Evolutionary conservation across 2,113 vertebrate species (phyloP).

Genomic region (Antidorcas marsupialis): DNA sequence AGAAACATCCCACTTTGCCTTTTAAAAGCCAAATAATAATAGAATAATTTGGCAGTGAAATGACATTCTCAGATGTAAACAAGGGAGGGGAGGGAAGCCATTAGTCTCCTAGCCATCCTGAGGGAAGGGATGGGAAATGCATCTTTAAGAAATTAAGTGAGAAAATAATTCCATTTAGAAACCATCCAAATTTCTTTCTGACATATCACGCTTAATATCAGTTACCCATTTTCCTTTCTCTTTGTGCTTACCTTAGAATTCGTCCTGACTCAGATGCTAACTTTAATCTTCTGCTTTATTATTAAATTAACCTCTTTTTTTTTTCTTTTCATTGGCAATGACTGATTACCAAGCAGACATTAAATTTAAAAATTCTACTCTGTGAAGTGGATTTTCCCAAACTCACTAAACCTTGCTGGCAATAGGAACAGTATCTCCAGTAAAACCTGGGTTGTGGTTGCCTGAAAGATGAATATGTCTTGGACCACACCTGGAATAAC

Average conservation of each 20-base stretch:
- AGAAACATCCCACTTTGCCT: neutral
- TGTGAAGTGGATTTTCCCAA: conserved; percentile 43
- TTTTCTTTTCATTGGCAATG: conserved; percentile 37
- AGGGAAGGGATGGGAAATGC: neutral
- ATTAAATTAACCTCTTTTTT: neutral
- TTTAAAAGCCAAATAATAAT: conserved; percentile 19
- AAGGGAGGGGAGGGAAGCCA: neutral
- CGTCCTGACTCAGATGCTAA: neutral
- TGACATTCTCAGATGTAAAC: conserved; percentile 24
- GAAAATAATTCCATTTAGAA: conserved; percentile 37
- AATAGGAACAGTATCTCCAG: neutral
- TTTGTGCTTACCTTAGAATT: neutral
- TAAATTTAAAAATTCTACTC: conserved; percentile 41
- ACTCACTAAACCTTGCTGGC: neutral
- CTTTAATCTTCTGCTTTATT: conserved; percentile 55
- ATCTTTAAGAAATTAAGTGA: conserved; percentile 47
- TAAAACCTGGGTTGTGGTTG: neutral
- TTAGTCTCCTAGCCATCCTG: neutral
- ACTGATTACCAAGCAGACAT: conserved; percentile 34
- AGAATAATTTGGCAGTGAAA: conserved; percentile 17
- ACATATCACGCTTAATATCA: conserved; percentile 34
- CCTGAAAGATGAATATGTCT: neutral
- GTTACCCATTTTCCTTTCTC: conserved; percentile 38
- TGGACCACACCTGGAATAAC: neutral
- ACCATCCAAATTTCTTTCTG: conserved; percentile 8